Evolutionary conservation across 2,797 vertebrate species (phyloP), one percentile per base, ranked within the genome.

Genomic region (Urophycis tenuis): DNA sequence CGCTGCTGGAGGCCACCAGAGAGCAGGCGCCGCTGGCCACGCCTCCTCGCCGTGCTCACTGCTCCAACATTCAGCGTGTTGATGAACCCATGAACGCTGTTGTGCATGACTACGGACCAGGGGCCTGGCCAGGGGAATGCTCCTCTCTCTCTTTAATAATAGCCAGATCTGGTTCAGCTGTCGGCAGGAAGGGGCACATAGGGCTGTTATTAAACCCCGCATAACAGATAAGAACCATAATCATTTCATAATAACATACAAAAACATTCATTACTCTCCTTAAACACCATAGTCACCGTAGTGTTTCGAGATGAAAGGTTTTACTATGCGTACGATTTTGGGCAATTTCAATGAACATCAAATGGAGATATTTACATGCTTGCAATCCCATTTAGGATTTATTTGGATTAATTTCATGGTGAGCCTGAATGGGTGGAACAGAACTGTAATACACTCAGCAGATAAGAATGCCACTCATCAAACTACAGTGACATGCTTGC

Each of bases 41-140:
- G n/a, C n/a, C n/a, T n/a, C 71, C 32, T 67, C 45, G 71, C 5
- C 45, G 1, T 19, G 45, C 73, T 45, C 5, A 34, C 75, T 35
- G 79, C 74, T 81, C 49, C 64, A 77, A 77, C 72, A 80, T 81
- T 84, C 80, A 78, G 32, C 64, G 70, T 71, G 41, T 78, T 82
- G 74, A 81, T 80, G 53, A 1, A 22, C 25, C 60, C 10, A 12
- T 29, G 60, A 25, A 64, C 49, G 75, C 9, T 36, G 49, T 80
- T 78, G 30, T 75, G 74, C 82, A 74, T 83, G 74, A 86, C 85
- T 76, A 77, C 5, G 8, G 49, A 36, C 72, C 74, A 76, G n/a
- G 9, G 9, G 5, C 8, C 22, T 9, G 19, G 25, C 60, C 29
- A 67, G 29, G 60, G 3, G 60, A 67, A 29, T 3, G 9, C 60